A percentile compares a stretch with the other conserved stretches of the same genome.
Evolutionary conservation across 2,888 invertebrate genomes (phyloP).

Genomic region (Odontomyia ornata): DNA sequence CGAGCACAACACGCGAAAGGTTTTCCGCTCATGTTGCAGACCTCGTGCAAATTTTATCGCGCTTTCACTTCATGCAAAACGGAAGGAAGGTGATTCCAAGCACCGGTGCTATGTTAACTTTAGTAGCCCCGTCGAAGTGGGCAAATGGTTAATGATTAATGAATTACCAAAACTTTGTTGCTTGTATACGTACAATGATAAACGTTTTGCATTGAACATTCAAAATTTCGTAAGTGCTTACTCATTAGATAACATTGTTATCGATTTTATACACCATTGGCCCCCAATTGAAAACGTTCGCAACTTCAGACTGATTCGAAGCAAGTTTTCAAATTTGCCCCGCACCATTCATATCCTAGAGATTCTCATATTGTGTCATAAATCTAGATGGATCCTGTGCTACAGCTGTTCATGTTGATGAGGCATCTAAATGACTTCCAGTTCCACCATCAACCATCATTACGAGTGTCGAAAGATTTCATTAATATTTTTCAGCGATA

Average conservation of each 20-base stretch:
- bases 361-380: neutral
- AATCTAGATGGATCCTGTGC: neutral
- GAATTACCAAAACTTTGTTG: neutral
- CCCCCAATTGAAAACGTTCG: neutral
- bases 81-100: neutral
- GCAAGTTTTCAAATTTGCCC: too few relatives aligned
- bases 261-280: neutral
- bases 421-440: neutral
- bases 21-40: neutral
- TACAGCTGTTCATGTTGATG: neutral
- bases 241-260: too few relatives aligned
- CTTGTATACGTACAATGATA: too few relatives aligned
- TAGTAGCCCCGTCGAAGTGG: neutral
- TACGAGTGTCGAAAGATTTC: neutral
- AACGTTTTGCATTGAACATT: neutral
- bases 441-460: neutral
- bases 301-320: too few relatives aligned
- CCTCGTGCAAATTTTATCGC: neutral
- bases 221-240: neutral
- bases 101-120: constrained; percentile 30
- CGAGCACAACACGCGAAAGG: neutral
- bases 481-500: constrained; percentile 1
- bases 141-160: neutral
- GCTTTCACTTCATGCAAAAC: neutral
- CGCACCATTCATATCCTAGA: too few relatives aligned